Evolutionary conservation across 2,797 vertebrate species (phyloP).

Genomic region (Pampus argenteus): DNA sequence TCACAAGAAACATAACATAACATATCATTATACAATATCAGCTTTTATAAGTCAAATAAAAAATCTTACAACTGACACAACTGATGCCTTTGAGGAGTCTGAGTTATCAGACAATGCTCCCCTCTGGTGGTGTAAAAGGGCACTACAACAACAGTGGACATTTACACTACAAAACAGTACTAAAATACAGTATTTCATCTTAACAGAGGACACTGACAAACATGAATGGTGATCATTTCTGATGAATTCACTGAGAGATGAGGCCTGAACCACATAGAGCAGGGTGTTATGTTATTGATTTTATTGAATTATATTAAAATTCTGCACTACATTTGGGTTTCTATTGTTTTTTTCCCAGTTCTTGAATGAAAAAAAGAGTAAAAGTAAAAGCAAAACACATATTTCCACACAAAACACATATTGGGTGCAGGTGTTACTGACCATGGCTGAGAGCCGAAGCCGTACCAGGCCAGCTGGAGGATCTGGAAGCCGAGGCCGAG

Average conservation of each 20-base stretch:
- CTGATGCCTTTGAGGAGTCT: not conserved
- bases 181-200: too few species aligned
- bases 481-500: slow-evolving; percentile 95
- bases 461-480: slow-evolving; percentile 95
- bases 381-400: not conserved
- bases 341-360: too few species aligned
- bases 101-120: slow-evolving; percentile 5
- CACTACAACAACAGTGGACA: slow-evolving; percentile 14
- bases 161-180: not conserved
- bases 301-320: not conserved
- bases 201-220: not conserved
- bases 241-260: not conserved
- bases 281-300: not conserved
- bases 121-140: slow-evolving; percentile 53
- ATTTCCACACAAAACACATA: slow-evolving; percentile 3
- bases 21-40: too few species aligned
- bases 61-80: too few species aligned
- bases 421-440: slow-evolving; percentile 73
- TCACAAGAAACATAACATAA: not conserved
- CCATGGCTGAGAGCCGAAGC: slow-evolving; percentile 95
- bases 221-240: rapidly evolving
- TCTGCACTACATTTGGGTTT: too few species aligned
- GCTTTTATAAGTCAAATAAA: not conserved
- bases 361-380: not conserved
- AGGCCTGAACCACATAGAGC: not conserved